A percentile compares a stretch with the other conserved stretches of the same genome.
Conservation (phyloP, 2,113 vertebrate species). For the Psammodynastes pulverulentus region DNA sequence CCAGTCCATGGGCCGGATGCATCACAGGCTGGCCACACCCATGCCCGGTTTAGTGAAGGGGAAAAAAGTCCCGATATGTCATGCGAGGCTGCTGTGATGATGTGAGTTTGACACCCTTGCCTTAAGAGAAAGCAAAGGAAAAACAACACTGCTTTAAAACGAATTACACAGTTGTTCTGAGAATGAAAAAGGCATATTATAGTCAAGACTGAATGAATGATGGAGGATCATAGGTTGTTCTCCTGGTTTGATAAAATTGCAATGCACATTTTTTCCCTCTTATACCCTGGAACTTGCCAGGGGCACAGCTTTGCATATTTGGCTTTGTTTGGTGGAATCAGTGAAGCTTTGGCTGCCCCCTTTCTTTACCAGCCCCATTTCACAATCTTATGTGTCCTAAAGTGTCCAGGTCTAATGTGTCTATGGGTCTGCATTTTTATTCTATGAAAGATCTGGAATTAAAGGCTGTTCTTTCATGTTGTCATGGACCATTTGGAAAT, state of each 20-base stretch:
- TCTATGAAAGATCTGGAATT: not conserved
- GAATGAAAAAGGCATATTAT: not conserved
- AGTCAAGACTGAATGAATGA: not conserved
- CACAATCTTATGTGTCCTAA: not conserved
- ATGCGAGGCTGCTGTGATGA: too few species aligned
- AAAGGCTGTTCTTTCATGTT: not conserved
- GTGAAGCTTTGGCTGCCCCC: not conserved
- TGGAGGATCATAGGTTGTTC: not conserved
- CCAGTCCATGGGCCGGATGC: too few species aligned
- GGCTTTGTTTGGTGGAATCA: not conserved
- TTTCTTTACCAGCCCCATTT: not conserved
- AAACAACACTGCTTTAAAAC: not conserved
- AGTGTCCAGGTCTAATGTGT: not conserved
- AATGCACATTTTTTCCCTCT: not conserved
- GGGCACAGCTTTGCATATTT: not conserved
- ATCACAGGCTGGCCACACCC: too few species aligned
- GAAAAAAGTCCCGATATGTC: too few species aligned
- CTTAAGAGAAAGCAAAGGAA: not conserved
- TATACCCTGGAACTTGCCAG: not conserved
- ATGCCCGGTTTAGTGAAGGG: too few species aligned
- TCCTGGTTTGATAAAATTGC: not conserved
- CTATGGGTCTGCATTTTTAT: not conserved
- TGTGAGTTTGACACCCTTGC: not conserved
- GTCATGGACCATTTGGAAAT: not conserved
- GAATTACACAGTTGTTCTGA: not conserved